Evolutionary conservation across 1,140 invertebrate species (phyloP).

Genomic region (Anastrepha obliqua): DNA sequence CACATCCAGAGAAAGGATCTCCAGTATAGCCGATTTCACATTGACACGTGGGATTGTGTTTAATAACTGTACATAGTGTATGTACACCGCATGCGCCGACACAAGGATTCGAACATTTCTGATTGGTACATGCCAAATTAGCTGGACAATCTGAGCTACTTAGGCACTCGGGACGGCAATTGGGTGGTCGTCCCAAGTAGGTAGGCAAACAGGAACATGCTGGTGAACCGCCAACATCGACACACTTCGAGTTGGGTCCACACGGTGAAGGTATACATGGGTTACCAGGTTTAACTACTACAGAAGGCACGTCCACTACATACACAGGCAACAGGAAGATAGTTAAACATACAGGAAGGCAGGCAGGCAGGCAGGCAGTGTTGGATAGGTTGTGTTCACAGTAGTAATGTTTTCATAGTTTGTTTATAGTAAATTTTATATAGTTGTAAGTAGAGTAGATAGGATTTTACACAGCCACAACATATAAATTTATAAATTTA

Average conservation of each 20-base stretch:
- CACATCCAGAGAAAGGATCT: constrained; percentile 83
- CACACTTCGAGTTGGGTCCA: constrained; percentile 86
- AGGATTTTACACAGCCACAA: constrained; percentile 63
- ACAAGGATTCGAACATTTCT: constrained; percentile 88
- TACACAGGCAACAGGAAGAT: constrained; percentile 55
- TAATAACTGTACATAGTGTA: constrained; percentile 84
- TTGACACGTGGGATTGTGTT: constrained; percentile 84
- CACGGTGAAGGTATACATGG: constrained; percentile 84
- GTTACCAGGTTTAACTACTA: constrained; percentile 67
- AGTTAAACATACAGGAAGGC: constrained; percentile 57
- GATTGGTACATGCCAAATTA: constrained; percentile 84
- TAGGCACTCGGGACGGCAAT: constrained; percentile 87
- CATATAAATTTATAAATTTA: constrained; percentile 61
- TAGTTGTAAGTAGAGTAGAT: constrained; percentile 59
- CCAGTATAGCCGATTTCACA: constrained; percentile 85
- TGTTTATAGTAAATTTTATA: constrained; percentile 51
- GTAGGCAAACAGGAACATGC: constrained; percentile 85
- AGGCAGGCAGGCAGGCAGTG: constrained; percentile 52
- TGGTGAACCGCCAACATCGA: constrained; percentile 81
- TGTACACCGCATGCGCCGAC: constrained; percentile 84
- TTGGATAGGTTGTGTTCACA: constrained; percentile 50
- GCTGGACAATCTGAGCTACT: constrained; percentile 83
- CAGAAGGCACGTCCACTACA: constrained; percentile 66
- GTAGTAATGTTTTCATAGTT: constrained; percentile 43
- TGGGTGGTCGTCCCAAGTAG: constrained; percentile 85